Percentiles rank a stretch among this genome's conserved stretches.
phyloP scores from a whole-genome alignment of 2,888 invertebrate species.

The Esperia sulphurella region DNA sequence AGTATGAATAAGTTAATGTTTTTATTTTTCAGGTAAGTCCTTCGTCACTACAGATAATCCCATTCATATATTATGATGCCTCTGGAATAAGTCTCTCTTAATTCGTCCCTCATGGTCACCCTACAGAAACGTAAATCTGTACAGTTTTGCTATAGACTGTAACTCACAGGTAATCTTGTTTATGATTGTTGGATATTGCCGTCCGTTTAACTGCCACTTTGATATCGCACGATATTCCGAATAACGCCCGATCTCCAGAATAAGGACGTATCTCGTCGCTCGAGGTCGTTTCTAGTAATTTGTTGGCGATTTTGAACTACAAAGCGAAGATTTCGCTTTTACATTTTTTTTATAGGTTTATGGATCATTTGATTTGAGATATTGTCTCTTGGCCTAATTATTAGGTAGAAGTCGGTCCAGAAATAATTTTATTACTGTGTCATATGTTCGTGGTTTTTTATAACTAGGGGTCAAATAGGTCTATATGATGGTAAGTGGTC shows the following conservation, averaged over 20 bases:
- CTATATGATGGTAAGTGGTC: too few relatives aligned
- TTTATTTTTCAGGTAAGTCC: too few relatives aligned
- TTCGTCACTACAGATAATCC: too few relatives aligned
- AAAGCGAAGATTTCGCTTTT: not conserved
- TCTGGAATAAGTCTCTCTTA: not conserved
- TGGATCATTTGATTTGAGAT: too few relatives aligned
- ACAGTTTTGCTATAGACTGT: conserved; percentile 43
- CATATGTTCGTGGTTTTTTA: too few relatives aligned
- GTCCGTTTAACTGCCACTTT: conserved; percentile 28
- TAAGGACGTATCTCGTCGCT: not conserved
- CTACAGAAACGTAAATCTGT: conserved; percentile 33
- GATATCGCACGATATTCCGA: conserved; percentile 12
- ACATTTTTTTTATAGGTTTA: too few relatives aligned
- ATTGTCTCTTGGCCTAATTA: too few relatives aligned
- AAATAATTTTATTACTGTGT: too few relatives aligned
- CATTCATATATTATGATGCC: too few relatives aligned
- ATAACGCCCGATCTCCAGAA: conserved; percentile 11
- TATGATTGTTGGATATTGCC: conserved; percentile 38
- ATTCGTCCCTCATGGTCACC: conserved; percentile 32
- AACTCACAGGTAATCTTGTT: conserved; percentile 70
- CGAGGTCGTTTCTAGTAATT: not conserved
- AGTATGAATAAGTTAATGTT: too few relatives aligned
- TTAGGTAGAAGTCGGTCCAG: too few relatives aligned
- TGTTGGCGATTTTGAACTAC: not conserved
- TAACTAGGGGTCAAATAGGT: too few relatives aligned